Percentiles rank a stretch among this genome's conserved stretches.
Evolutionary conservation across 2,888 invertebrate species (phyloP).

Genomic region (Philaethria dido): DNA sequence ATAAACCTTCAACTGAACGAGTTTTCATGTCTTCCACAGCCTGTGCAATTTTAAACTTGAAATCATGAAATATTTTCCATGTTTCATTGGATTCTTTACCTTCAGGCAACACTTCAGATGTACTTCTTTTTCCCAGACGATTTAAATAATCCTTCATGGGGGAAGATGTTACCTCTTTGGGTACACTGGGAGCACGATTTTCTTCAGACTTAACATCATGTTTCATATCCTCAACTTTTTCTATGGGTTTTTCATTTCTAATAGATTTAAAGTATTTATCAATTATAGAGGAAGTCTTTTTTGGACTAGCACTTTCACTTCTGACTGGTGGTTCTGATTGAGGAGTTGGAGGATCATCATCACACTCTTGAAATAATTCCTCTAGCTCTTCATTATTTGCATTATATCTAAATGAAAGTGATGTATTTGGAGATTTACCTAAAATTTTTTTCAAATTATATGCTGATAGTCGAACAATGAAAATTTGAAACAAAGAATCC

Average conservation of each 20-base stretch:
- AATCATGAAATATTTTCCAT: constrained; percentile 89
- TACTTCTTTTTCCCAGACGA: constrained; percentile 85
- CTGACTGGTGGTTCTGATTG: constrained; percentile 70
- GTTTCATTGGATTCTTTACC: constrained; percentile 83
- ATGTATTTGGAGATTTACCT: constrained; percentile 77
- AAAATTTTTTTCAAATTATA: constrained; percentile 46
- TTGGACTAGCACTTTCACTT: constrained; percentile 73
- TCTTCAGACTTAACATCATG: constrained; percentile 62
- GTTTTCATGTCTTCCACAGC: constrained; percentile 91
- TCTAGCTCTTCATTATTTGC: constrained; percentile 91
- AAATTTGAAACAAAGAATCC: constrained; percentile 36
- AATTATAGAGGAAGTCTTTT: constrained; percentile 72
- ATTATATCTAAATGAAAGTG: constrained; percentile 87
- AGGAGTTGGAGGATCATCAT: constrained; percentile 81
- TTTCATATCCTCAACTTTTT: constrained; percentile 66
- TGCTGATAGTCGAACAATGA: neutral
- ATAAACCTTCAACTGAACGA: constrained; percentile 84
- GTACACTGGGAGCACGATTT: constrained; percentile 50
- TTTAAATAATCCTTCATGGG: constrained; percentile 85
- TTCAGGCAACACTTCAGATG: constrained; percentile 81
- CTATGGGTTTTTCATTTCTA: constrained; percentile 59
- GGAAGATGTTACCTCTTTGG: constrained; percentile 72
- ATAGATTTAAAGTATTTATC: constrained; percentile 81
- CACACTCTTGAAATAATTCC: constrained; percentile 86
- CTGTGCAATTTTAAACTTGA: constrained; percentile 89